Evolutionary conservation across 2,888 invertebrate species (phyloP).

Genomic region (Gasteruption jaculator): DNA sequence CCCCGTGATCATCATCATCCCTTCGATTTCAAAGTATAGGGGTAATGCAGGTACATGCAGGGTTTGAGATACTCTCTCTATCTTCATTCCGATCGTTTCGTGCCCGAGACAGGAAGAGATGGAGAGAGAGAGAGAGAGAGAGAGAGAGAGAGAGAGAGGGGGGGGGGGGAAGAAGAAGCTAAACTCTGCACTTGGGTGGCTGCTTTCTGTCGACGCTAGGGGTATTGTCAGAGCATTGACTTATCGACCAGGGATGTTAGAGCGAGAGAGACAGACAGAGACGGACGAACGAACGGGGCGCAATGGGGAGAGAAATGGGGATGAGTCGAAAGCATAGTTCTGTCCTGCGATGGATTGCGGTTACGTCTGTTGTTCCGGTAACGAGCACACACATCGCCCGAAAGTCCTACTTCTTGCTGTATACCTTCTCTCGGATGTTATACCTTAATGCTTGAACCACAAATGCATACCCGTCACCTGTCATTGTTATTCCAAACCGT

Average conservation of each 20-base stretch:
- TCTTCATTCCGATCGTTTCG: constrained; percentile 1
- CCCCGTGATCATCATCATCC: too few relatives aligned
- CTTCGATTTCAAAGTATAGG: too few relatives aligned
- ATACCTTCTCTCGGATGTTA: too few relatives aligned
- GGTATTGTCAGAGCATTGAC: constrained; percentile 33
- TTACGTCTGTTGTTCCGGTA: too few relatives aligned
- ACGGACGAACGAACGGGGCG: constrained; percentile 3
- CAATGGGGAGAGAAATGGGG: constrained; percentile 2
- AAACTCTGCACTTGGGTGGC: not conserved
- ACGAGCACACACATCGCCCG: too few relatives aligned
- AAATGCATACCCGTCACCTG: too few relatives aligned
- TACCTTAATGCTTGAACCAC: too few relatives aligned
- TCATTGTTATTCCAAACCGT: too few relatives aligned
- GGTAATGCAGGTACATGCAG: too few relatives aligned
- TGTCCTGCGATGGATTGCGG: constrained; percentile 33
- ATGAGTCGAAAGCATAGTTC: constrained; percentile 26
- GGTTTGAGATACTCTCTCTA: too few relatives aligned
- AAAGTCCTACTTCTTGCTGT: too few relatives aligned
- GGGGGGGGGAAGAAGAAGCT: not conserved
- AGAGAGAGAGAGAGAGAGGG: not conserved
- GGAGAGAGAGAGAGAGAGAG: not conserved
- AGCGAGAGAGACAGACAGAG: constrained; percentile 7
- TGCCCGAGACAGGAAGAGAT: not conserved
- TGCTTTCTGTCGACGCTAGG: constrained; percentile 22
- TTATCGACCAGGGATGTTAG: constrained; percentile 27